Conservation (phyloP, 2,797 vertebrate genomes). For the Xenentodon cancila region DNA sequence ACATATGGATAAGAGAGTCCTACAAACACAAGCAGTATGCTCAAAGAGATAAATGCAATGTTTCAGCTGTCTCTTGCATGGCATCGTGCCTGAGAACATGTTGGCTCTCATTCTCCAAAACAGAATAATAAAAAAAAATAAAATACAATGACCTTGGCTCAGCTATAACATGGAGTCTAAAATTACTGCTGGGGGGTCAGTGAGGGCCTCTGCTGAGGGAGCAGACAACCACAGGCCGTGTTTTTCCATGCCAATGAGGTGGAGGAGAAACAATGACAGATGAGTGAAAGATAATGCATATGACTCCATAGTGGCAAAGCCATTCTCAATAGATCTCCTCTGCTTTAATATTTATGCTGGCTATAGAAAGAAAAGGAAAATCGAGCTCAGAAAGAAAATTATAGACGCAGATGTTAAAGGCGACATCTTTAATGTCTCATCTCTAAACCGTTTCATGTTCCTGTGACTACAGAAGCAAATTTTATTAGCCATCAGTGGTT, state of each 20-base stretch:
- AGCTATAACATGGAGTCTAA: constrained; percentile 77
- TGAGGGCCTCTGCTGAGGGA: constrained; percentile 68
- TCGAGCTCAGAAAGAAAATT: no score
- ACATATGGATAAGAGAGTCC: constrained; percentile 43
- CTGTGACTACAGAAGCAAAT: no score
- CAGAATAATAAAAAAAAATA: constrained; percentile 70
- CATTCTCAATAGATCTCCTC: constrained; percentile 24
- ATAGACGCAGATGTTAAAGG: no score
- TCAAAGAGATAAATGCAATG: constrained; percentile 37
- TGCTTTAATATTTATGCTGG: constrained; percentile 25
- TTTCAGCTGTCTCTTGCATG: constrained; percentile 43
- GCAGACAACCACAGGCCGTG: constrained; percentile 60
- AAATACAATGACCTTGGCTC: constrained; percentile 75
- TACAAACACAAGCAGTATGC: constrained; percentile 36
- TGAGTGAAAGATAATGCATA: constrained; percentile 64
- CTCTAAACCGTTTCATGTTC: no score
- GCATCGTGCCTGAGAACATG: constrained; percentile 52
- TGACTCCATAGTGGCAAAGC: constrained; percentile 24
- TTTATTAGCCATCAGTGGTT: no score
- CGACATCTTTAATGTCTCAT: no score
- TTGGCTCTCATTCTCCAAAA: constrained; percentile 61
- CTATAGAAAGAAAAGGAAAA: background rate
- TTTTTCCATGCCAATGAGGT: constrained; percentile 67
- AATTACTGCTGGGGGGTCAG: constrained; percentile 84
- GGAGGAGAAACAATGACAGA: constrained; percentile 74